These are phyloP conservation scores for Ridgeia piscesae DNA, from an alignment of 1,140 invertebrate genomes.

Conservation along the genomic window DNA sequence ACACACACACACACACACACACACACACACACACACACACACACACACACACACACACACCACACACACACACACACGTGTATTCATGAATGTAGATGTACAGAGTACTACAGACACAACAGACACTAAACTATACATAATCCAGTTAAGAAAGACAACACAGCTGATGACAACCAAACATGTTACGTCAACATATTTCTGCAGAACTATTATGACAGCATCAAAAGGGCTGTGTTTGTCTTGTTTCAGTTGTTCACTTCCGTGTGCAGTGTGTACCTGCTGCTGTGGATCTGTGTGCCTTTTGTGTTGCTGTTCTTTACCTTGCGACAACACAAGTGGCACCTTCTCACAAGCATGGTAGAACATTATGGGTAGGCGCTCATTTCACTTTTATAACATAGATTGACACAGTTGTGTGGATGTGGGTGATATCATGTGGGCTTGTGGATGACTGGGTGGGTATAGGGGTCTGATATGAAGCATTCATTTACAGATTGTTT, in stretches of 20 bases:
- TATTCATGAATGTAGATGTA: too few species aligned
- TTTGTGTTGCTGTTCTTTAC: background rate
- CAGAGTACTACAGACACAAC: conserved; percentile 5
- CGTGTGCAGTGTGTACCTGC: background rate
- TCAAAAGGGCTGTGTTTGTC: background rate
- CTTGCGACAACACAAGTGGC: background rate
- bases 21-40: background rate
- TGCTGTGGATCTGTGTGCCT: background rate
- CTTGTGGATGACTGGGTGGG: too few species aligned
- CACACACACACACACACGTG: background rate
- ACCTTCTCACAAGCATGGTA: background rate
- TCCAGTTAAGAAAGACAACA: background rate
- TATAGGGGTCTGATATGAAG: too few species aligned
- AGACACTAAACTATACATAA: background rate
- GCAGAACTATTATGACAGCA: background rate
- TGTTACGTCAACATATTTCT: background rate
- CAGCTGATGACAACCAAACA: background rate
- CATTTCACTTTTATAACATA: background rate
- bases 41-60: too few species aligned
- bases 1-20: background rate
- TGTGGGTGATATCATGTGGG: too few species aligned
- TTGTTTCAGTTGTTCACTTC: background rate
- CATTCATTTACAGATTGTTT: too few species aligned
- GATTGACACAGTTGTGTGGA: background rate
- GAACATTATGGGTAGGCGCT: background rate